Percentiles rank a stretch among this genome's conserved stretches.
These are phyloP conservation scores for Leguminivora glycinivorella DNA, from an alignment of 1,140 invertebrate species.

Conservation along the genomic window DNA sequence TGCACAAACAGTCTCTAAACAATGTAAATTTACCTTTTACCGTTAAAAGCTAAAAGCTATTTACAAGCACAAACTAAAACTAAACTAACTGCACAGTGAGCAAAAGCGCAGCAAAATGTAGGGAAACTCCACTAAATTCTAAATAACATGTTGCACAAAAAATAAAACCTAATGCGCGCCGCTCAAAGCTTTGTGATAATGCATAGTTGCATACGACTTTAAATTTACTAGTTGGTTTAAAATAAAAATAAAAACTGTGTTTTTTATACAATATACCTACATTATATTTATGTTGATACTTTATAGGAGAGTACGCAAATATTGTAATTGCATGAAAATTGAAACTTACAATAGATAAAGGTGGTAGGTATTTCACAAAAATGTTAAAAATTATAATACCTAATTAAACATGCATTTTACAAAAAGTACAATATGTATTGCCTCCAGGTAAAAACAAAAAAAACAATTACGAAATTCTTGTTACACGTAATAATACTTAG, in stretches of 20 bases:
- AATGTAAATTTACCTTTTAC: not conserved
- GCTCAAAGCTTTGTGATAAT: slow-evolving; percentile 2
- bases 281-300: too few species aligned
- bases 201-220: not conserved
- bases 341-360: too few species aligned
- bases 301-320: too few species aligned
- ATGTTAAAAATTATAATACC: too few species aligned
- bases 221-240: not conserved
- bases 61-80: slow-evolving; percentile 8
- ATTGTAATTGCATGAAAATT: too few species aligned
- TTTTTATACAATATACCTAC: too few species aligned
- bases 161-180: not conserved
- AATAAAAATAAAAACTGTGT: not conserved
- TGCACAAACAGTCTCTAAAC: not conserved
- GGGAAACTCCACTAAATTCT: slow-evolving; percentile 9
- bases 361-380: too few species aligned
- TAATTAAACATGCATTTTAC: too few species aligned
- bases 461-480: slow-evolving; percentile 53
- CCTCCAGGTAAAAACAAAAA: slow-evolving; percentile 36
- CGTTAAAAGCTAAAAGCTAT: slow-evolving; percentile 17
- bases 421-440: not conserved
- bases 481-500: slow-evolving; percentile 53
- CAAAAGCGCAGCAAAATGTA: slow-evolving; percentile 6
- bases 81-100: slow-evolving; percentile 22
- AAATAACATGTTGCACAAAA: not conserved